phyloP scores from a whole-genome alignment of 2,888 invertebrate genomes.

The Strigamia crassipes region DNA sequence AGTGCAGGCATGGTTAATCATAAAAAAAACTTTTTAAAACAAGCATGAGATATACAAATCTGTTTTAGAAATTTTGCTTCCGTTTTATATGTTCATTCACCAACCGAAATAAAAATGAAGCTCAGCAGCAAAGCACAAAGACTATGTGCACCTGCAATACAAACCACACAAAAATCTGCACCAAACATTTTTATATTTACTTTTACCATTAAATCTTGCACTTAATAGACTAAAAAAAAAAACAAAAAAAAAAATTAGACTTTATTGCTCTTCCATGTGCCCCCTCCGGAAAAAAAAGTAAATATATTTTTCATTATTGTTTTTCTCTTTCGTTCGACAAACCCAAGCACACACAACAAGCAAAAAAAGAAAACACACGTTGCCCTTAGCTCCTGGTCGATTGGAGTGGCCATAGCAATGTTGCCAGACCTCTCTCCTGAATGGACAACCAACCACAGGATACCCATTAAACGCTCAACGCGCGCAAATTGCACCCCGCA shows the following conservation, averaged over 20 bases:
- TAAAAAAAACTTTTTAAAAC: too few relatives aligned
- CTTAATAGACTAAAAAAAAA: background rate
- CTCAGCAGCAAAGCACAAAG: background rate
- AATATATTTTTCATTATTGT: slow-evolving; percentile 16
- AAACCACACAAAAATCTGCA: background rate
- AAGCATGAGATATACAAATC: too few relatives aligned
- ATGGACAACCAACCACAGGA: slow-evolving; percentile 16
- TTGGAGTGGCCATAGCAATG: slow-evolving; percentile 21
- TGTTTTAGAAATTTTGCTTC: too few relatives aligned
- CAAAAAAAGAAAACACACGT: background rate
- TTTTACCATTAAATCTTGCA: background rate
- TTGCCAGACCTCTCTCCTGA: slow-evolving; percentile 5
- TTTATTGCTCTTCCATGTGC: background rate
- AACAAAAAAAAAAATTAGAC: background rate
- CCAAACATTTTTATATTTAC: background rate
- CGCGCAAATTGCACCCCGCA: slow-evolving; percentile 16
- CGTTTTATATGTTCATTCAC: too few relatives aligned
- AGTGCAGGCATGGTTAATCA: too few relatives aligned
- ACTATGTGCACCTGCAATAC: background rate
- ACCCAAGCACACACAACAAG: background rate
- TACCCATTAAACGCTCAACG: slow-evolving; percentile 21
- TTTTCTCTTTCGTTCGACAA: background rate
- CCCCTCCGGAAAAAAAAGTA: background rate
- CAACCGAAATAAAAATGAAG: too few relatives aligned
- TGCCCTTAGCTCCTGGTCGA: slow-evolving; percentile 2